These are phyloP conservation scores for Clostera curtula DNA, from an alignment of 2,888 invertebrate species.

Conservation along the genomic window DNA sequence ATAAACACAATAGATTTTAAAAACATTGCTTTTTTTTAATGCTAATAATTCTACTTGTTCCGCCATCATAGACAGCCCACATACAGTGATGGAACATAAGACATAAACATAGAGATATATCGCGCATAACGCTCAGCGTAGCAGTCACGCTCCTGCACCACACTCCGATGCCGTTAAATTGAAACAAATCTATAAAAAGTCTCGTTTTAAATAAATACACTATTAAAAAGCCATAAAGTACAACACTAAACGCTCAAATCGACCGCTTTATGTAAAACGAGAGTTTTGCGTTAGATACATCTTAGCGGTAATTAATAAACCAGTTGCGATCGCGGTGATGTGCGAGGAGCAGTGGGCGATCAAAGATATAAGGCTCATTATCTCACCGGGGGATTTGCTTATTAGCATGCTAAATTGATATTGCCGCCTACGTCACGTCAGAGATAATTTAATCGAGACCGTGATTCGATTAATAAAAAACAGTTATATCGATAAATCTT, in stretches of 20 bases:
- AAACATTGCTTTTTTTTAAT: too few relatives aligned
- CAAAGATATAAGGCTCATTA: slow-evolving; percentile 38
- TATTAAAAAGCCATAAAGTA: slow-evolving; percentile 44
- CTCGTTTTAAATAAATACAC: slow-evolving; percentile 43
- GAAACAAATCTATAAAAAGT: slow-evolving; percentile 38
- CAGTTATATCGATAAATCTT: slow-evolving; percentile 10
- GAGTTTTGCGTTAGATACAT: slow-evolving; percentile 38
- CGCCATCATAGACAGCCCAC: slow-evolving; percentile 31
- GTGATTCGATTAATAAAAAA: slow-evolving; percentile 11
- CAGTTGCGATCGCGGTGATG: slow-evolving; percentile 22
- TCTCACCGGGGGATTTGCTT: slow-evolving; percentile 39
- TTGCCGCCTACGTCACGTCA: slow-evolving; percentile 36
- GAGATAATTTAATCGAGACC: slow-evolving; percentile 14
- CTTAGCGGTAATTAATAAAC: slow-evolving; percentile 25
- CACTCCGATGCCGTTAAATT: slow-evolving; percentile 31
- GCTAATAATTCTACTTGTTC: too few relatives aligned
- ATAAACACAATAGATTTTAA: too few relatives aligned
- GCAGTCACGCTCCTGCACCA: slow-evolving; percentile 29
- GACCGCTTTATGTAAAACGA: slow-evolving; percentile 26
- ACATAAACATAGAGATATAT: slow-evolving; percentile 35
- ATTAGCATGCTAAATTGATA: slow-evolving; percentile 56
- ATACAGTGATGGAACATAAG: slow-evolving; percentile 32
- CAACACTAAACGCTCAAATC: slow-evolving; percentile 27
- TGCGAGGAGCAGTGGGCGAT: slow-evolving; percentile 23
- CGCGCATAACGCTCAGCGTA: slow-evolving; percentile 35